These are phyloP conservation scores for Fratercula arctica DNA, from an alignment of 2,797 vertebrate genomes.

Conservation along the genomic window DNA sequence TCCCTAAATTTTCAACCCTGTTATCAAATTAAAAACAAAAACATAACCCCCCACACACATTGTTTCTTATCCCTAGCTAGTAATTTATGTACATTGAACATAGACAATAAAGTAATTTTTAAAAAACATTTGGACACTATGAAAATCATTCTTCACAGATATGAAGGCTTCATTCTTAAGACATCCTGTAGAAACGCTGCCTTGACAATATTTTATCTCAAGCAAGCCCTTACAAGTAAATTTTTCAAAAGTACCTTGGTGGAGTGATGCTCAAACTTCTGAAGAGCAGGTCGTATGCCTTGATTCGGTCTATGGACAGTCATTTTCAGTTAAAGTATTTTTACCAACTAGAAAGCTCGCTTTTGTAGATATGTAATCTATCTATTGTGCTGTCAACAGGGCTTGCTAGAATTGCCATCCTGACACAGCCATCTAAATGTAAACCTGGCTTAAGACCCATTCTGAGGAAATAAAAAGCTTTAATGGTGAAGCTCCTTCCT, in stretches of 20 bases:
- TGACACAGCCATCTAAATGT: neutral
- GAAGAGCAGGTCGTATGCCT: neutral
- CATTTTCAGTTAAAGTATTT: neutral
- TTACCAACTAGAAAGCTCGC: neutral
- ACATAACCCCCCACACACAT: accelerated
- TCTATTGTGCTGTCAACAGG: neutral
- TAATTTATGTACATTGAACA: neutral
- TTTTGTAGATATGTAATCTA: neutral
- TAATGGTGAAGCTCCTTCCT: neutral
- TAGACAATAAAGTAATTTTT: neutral
- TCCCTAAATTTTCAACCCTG: neutral
- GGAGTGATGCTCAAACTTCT: neutral
- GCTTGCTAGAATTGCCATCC: neutral
- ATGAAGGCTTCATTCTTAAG: neutral
- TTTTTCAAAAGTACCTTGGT: neutral
- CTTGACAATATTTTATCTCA: neutral
- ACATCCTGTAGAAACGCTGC: neutral
- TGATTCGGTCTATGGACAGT: neutral
- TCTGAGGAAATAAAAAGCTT: neutral
- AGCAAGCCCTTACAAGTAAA: neutral
- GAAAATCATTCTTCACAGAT: neutral
- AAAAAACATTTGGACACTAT: neutral
- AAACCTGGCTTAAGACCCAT: neutral
- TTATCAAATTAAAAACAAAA: neutral
- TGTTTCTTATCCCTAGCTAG: neutral